Percentiles rank a stretch among this genome's conserved stretches.
Evolutionary conservation across 2,888 invertebrate genomes (phyloP).

Genomic region (Eupithecia exiguata): DNA sequence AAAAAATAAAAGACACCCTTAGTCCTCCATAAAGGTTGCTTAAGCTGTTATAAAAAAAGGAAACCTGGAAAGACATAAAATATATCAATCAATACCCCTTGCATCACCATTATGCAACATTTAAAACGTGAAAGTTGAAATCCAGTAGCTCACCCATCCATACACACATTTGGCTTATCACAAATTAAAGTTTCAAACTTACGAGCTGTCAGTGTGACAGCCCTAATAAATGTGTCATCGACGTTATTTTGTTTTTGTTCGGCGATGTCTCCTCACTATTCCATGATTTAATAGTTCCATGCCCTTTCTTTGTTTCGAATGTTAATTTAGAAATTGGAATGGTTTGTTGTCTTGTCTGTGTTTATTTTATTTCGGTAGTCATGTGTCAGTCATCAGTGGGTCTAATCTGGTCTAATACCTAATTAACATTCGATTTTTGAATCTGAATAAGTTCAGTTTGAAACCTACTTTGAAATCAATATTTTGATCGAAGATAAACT

Average conservation of each 20-base stretch:
- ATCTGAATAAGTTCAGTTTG: not conserved
- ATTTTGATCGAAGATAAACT: not conserved
- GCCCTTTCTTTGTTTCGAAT: conserved; percentile 81
- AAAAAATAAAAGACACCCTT: not conserved
- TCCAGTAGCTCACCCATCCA: conserved; percentile 70
- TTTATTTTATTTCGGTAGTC: conserved; percentile 2
- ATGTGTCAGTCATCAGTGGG: not conserved
- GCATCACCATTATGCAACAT: conserved; percentile 34
- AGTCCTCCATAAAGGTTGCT: not conserved
- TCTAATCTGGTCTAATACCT: not conserved
- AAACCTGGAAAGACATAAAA: conserved; percentile 2
- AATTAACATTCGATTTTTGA: not conserved
- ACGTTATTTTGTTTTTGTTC: conserved; percentile 64
- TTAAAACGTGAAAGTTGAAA: conserved; percentile 72
- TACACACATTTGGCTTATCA: conserved; percentile 77
- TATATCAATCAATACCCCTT: conserved; percentile 29
- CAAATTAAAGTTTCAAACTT: conserved; percentile 77
- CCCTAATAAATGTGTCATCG: conserved; percentile 80
- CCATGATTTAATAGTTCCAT: conserved; percentile 79
- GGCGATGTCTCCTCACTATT: conserved; percentile 74
- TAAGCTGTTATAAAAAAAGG: not conserved
- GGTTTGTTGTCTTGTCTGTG: conserved; percentile 4
- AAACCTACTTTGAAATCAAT: not conserved
- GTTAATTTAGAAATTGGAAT: conserved; percentile 42
- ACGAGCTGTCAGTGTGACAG: conserved; percentile 79